phyloP scores from a whole-genome alignment of 1,140 invertebrate species.

The Acyrthosiphon pisum region DNA sequence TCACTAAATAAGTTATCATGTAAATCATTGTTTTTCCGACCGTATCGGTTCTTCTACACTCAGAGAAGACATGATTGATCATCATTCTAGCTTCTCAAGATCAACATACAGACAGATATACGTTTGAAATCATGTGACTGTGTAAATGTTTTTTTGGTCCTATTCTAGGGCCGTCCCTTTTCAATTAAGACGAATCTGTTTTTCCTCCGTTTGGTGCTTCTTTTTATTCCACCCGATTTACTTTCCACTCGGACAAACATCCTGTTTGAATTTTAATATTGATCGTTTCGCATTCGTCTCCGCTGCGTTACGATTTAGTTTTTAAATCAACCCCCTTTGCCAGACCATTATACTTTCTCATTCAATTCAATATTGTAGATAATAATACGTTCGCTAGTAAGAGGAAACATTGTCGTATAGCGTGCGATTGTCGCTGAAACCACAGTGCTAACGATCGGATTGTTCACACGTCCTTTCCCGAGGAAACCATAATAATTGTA shows the following conservation, averaged over 20 bases:
- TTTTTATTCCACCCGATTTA: background rate
- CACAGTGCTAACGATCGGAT: background rate
- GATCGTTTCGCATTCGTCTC: background rate
- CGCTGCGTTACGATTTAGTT: background rate
- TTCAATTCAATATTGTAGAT: background rate
- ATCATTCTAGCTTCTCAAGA: no score
- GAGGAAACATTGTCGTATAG: background rate
- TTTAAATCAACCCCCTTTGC: background rate
- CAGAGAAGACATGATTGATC: no score
- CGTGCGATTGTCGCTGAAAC: background rate
- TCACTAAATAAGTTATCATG: no score
- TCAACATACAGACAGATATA: no score
- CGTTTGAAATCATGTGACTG: background rate
- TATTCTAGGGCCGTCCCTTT: background rate
- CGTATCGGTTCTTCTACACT: no score
- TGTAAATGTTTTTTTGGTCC: background rate
- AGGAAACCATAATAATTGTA: background rate
- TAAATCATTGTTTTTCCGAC: no score
- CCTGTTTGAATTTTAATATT: background rate
- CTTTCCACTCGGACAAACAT: background rate
- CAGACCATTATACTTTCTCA: background rate
- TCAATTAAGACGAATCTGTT: background rate
- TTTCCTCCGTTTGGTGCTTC: background rate
- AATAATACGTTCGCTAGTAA: background rate
- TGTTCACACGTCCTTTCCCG: background rate